phyloP scores from a whole-genome alignment of 2,888 invertebrate genomes.

The Caradrina kadenii region DNA sequence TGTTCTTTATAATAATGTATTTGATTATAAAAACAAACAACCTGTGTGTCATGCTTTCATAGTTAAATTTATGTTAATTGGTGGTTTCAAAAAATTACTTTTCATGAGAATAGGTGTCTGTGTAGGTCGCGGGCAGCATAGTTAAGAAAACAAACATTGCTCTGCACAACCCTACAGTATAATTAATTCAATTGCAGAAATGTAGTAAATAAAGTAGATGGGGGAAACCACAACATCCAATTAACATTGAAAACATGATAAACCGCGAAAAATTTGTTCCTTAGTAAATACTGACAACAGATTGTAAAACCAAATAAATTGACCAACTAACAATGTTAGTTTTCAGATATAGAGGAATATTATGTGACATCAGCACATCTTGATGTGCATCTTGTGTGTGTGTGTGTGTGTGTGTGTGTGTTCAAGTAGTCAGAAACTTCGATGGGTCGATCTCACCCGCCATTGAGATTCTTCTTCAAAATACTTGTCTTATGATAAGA shows the following conservation, averaged over 20 bases:
- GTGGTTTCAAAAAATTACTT: neutral
- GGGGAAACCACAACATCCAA: constrained; percentile 3
- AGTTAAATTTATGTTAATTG: constrained; percentile 26
- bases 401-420: too few relatives aligned
- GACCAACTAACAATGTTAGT: constrained; percentile 3
- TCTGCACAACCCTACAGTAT: neutral
- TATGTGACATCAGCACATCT: neutral
- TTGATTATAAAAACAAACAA: neutral
- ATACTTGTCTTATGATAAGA: neutral
- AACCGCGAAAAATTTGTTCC: constrained; percentile 61
- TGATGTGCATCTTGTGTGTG: too few relatives aligned
- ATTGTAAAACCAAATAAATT: neutral
- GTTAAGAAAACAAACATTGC: neutral
- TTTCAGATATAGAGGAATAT: neutral
- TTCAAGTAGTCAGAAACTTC: neutral
- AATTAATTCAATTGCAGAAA: constrained; percentile 2
- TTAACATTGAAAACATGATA: constrained; percentile 47
- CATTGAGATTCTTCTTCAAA: neutral
- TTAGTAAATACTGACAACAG: constrained; percentile 59
- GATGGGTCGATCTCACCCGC: neutral
- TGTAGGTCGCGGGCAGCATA: neutral
- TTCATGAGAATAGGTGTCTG: neutral
- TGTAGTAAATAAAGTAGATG: neutral
- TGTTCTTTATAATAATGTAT: neutral
- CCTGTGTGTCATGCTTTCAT: constrained; percentile 34